Base-by-base conservation (phyloP, 2,888 invertebrate species). In the Apomyelois bistriatella region DNA sequence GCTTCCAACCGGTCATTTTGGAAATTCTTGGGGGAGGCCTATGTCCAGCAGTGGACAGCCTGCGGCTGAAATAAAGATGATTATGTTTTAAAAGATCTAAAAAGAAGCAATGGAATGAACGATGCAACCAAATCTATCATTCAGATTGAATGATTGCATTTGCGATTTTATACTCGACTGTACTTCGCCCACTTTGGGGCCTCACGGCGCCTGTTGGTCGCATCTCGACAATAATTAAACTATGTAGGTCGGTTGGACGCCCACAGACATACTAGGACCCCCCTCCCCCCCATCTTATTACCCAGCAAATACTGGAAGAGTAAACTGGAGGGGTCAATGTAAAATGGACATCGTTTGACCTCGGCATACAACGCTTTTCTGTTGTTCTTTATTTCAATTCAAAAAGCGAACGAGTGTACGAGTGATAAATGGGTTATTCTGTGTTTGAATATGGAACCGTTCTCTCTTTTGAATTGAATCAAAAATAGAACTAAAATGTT, bases 211-310 rank as follows among this genome's bases (percentile, higher is more conserved):
- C 86, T 81, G 78, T 59, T 71, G 76, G 86, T 78, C 86, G 86
- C 82, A 79, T 86, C 86, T 75, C 73, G 79, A 76, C 79, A 82
- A 83, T 83, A 82, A 87, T 87, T 87, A 84, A 82, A 82, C 79
- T 79, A 85, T 85, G 86, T 87, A 82, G 87, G 87, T 84, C 87
- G 84, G 54, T 68, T 70, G 79, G 71, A 76, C 87, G 84, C 87
- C 88, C 82, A 87, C 87, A 79, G 77, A 68, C 69, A 76, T 76
- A 62, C 54, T 13, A 63, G 64, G 16, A 72, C 69, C 73, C 72
- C 64, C 70, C 72, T 66, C 67, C 62, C 71, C 73, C 72, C 74
- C 70, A 70, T 60, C 67, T 63, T 69, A 74, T 70, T 66, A 65
- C 70, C 68, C 61, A 59, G 58, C 66, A 60, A 59, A 60, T 59